Conservation (phyloP, 2,888 invertebrate species). For the Phytoseiulus persimilis region DNA sequence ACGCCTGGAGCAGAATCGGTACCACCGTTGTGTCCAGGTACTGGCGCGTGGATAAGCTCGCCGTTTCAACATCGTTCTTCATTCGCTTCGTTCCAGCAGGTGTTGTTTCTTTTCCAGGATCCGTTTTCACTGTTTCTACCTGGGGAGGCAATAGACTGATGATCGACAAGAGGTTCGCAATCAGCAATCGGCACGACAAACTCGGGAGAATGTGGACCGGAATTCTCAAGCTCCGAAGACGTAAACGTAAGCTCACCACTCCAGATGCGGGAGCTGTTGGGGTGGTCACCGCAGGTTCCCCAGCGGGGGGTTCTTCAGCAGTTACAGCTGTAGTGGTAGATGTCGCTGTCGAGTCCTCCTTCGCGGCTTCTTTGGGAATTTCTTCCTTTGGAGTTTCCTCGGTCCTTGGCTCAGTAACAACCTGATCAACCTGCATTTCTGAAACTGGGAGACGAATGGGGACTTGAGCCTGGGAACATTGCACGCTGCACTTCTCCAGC, state of each 20-base stretch:
- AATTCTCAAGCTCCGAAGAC: too few relatives aligned
- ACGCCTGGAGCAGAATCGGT: conserved; percentile 30
- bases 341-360: background rate
- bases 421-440: conserved; percentile 32
- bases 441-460: background rate
- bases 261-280: background rate
- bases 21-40: conserved; percentile 28
- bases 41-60: conserved; percentile 25
- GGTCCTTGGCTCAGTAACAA: background rate
- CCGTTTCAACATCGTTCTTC: background rate
- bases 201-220: too few relatives aligned
- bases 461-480: too few relatives aligned
- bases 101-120: background rate
- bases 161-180: too few relatives aligned
- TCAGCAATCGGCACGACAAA: too few relatives aligned
- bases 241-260: background rate
- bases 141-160: background rate
- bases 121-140: background rate
- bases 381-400: background rate
- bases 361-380: background rate
- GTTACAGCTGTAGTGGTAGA: background rate
- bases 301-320: background rate
- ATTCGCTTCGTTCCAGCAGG: conserved; percentile 1
- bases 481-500: too few relatives aligned
- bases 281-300: background rate